These are phyloP conservation scores for Erethizon dorsatum DNA, from an alignment of 2,797 vertebrate genomes.

Conservation along the genomic window DNA sequence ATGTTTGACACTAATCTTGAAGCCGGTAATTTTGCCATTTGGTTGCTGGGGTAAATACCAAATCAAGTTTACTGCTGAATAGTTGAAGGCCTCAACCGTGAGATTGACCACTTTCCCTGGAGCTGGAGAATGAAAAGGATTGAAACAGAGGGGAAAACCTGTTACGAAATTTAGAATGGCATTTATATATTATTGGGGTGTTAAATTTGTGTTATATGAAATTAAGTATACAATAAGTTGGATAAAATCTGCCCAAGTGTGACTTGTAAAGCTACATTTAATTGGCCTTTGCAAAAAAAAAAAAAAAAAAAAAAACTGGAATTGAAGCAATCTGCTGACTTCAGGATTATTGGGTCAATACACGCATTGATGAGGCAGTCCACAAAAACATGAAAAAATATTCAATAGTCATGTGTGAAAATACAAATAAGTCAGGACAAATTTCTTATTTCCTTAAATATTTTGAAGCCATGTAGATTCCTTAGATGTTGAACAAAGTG, in stretches of 20 bases:
- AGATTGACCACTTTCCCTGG: constrained; percentile 98
- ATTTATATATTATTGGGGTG: background rate
- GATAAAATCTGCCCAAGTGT: background rate
- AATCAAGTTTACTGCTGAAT: constrained; percentile 94
- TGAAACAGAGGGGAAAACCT: background rate
- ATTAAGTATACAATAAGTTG: background rate
- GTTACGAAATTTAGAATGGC: background rate
- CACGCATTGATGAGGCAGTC: background rate
- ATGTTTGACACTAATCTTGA: constrained; percentile 96
- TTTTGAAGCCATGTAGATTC: background rate
- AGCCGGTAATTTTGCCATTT: constrained; percentile 98
- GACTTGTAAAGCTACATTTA: constrained; percentile 27
- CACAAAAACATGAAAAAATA: constrained; percentile 14
- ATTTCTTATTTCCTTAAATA: background rate
- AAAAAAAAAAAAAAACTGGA: background rate
- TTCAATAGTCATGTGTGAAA: background rate
- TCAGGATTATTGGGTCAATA: background rate
- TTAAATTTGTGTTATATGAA: background rate
- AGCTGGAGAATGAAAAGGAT: constrained; percentile 88
- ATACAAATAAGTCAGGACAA: background rate
- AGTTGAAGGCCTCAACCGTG: constrained; percentile 95
- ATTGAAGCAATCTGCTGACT: background rate
- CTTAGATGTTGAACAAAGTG: background rate
- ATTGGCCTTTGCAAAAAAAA: background rate
- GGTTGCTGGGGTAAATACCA: constrained; percentile 97